Evolutionary conservation across 2,797 vertebrate genomes (phyloP), one percentile per base, ranked within the genome.

Genomic region (Ispidina lecontei): DNA sequence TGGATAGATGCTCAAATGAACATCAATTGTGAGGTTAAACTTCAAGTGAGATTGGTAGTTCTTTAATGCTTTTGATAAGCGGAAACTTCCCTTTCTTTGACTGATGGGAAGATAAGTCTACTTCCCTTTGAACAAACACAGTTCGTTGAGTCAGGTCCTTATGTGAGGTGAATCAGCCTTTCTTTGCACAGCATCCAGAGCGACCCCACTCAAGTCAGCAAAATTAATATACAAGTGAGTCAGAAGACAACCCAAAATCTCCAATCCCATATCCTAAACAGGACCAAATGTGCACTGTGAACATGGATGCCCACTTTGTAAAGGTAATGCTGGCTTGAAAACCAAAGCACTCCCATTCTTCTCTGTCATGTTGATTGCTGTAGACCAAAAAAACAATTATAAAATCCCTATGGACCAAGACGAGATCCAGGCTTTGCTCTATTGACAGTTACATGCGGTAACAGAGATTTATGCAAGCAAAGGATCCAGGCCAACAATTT

Each of bases 241-340:
- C 52, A 70, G 62, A 76, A 58, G 12, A 43, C 22, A 70, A 10
- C 12, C 29, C 55, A 58, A 16, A 51, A 21, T 43, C 41, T 59
- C 31, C 28, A 41, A 21, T 62, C 19, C 28, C 3, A 9, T n/a
- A 44, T 18, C n/a, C 33, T 43, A 29, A 10, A 55, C 9, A 39
- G 31, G 19, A 58, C 14, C 15, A 65, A 28, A n/a, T 14, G 12
- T 1, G 0, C 0, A 0, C 16, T 14, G 4, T 22, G 19, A 44
- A 11, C 39, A 49, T 5, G 13, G 25, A 73, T 63, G 41, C 12
- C 6, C 12, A 10, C 9, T 63, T 52, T 20, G 22, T 14, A 60
- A 79, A 39, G n/a, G 44, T 29, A 80, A 52, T 43, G 47, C 21
- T 65, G 43, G 4, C 37, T 56, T 49, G 62, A 47, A 56, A 76